These are phyloP conservation scores for Ephydatia muelleri DNA, from an alignment of 37 sponge, comb jelly and placozoan species.

Conservation along the genomic window DNA sequence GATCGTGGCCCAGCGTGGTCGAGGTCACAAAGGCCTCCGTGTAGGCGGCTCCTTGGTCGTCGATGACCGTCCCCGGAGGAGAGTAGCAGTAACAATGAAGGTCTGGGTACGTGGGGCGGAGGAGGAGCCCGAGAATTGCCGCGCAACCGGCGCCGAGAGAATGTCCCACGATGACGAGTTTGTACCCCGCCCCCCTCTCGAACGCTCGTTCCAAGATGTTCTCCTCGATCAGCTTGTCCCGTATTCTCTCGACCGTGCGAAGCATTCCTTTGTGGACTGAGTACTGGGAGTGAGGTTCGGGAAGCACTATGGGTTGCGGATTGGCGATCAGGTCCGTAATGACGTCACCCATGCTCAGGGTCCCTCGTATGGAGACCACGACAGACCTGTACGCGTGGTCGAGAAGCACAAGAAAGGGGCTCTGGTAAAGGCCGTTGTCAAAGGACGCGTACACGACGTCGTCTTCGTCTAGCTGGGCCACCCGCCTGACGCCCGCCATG, in stretches of 20 bases:
- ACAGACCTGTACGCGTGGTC: slow-evolving; percentile 76
- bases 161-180: slow-evolving; percentile 71
- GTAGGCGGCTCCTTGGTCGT: slow-evolving; percentile 56
- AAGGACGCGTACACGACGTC: slow-evolving; percentile 76
- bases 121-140: slow-evolving; percentile 63
- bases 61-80: slow-evolving; percentile 78
- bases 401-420: slow-evolving; percentile 82
- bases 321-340: slow-evolving; percentile 82
- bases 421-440: slow-evolving; percentile 65
- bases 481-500: slow-evolving; percentile 34
- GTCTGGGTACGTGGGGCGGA: slow-evolving; percentile 68
- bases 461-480: slow-evolving; percentile 41
- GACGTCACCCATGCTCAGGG: slow-evolving; percentile 78
- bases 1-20: slow-evolving; percentile 76
- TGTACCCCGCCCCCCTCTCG: slow-evolving; percentile 49
- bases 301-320: slow-evolving; percentile 50
- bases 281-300: slow-evolving; percentile 14
- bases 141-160: slow-evolving; percentile 88
- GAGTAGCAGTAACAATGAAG: slow-evolving; percentile 78
- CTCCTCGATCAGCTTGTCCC: slow-evolving; percentile 39
- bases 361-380: slow-evolving; percentile 84
- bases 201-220: slow-evolving; percentile 69
- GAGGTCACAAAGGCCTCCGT: slow-evolving; percentile 73
- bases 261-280: slow-evolving; percentile 86
- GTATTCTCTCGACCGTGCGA: slow-evolving; percentile 53